A percentile compares a stretch with the other conserved stretches of the same genome.
These are phyloP conservation scores for Habropoda laboriosa DNA, from an alignment of 1,140 invertebrate genomes.

Conservation along the genomic window DNA sequence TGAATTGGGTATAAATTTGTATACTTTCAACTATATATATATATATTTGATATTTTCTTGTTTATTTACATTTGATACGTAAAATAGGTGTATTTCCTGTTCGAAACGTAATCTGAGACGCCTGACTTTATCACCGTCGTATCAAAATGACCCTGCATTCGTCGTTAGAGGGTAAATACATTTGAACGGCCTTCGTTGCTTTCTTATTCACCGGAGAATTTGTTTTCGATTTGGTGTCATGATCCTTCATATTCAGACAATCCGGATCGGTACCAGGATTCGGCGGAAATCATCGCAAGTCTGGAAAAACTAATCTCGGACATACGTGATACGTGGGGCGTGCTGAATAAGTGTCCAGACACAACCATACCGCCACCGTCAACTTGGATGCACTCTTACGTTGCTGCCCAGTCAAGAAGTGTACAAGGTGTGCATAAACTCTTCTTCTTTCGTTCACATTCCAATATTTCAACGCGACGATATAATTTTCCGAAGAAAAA, in stretches of 20 bases:
- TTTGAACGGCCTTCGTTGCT: background rate
- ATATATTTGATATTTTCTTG: too few relatives aligned
- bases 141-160: too few relatives aligned
- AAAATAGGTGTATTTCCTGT: too few relatives aligned
- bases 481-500: background rate
- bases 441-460: too few relatives aligned
- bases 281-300: constrained; percentile 87
- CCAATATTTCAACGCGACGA: too few relatives aligned
- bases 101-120: too few relatives aligned
- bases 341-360: constrained; percentile 85
- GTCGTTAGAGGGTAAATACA: too few relatives aligned
- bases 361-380: constrained; percentile 82
- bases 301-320: constrained; percentile 87
- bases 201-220: constrained; percentile 22
- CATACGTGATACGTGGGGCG: constrained; percentile 87
- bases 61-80: too few relatives aligned
- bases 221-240: constrained; percentile 34
- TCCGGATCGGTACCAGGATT: constrained; percentile 83
- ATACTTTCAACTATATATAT: too few relatives aligned
- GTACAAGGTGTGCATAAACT: constrained; percentile 68
- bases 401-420: constrained; percentile 71
- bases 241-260: constrained; percentile 66
- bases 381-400: constrained; percentile 83
- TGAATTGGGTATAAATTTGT: too few relatives aligned
- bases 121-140: too few relatives aligned